Conservation (phyloP, 1,140 invertebrate genomes). For the Macrotrachela quadricornifera region DNA sequence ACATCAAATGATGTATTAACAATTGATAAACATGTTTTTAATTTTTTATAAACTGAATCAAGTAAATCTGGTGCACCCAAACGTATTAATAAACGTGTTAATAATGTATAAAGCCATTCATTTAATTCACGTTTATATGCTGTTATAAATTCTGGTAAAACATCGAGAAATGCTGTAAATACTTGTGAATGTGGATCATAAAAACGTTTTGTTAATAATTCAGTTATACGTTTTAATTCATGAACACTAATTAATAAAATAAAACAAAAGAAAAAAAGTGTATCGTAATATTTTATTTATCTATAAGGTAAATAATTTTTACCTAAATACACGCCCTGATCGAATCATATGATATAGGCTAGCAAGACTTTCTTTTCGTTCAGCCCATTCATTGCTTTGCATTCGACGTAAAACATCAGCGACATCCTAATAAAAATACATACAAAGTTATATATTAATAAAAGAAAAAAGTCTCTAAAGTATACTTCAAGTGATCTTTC, state of each 20-base stretch:
- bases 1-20: slow-evolving; percentile 50
- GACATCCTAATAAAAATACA: slow-evolving; percentile 42
- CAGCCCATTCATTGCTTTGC: slow-evolving; percentile 65
- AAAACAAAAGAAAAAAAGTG: neutral
- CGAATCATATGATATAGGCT: slow-evolving; percentile 52
- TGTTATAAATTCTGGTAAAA: slow-evolving; percentile 60
- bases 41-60: slow-evolving; percentile 65
- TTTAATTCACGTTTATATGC: slow-evolving; percentile 62
- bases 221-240: slow-evolving; percentile 56
- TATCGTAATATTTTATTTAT: slow-evolving; percentile 23
- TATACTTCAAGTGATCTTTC: slow-evolving; percentile 42
- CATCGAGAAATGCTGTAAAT: slow-evolving; percentile 72
- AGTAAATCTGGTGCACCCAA: slow-evolving; percentile 59
- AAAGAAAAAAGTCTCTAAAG: neutral
- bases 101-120: slow-evolving; percentile 68
- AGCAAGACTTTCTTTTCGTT: slow-evolving; percentile 69
- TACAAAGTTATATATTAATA: slow-evolving; percentile 5
- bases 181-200: slow-evolving; percentile 70
- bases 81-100: slow-evolving; percentile 58
- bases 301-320: slow-evolving; percentile 5
- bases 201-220: slow-evolving; percentile 82
- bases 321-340: slow-evolving; percentile 42
- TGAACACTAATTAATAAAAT: slow-evolving; percentile 21
- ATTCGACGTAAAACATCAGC: slow-evolving; percentile 65
- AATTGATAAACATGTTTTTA: slow-evolving; percentile 60